These are phyloP conservation scores for Trematomus loennbergii DNA, from an alignment of 2,113 vertebrate species.

Conservation along the genomic window DNA sequence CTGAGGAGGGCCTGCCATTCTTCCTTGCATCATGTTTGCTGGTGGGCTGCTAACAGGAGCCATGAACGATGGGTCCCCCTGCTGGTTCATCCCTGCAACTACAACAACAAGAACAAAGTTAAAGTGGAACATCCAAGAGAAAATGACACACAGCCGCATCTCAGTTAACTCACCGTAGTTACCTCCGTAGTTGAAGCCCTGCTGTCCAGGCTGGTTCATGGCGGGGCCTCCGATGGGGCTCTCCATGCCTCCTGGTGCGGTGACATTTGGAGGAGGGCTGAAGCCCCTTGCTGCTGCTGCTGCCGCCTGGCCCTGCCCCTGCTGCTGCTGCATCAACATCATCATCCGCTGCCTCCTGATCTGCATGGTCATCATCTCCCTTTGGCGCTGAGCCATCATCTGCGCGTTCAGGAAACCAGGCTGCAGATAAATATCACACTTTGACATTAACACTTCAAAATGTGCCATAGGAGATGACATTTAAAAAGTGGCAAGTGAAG, in stretches of 20 bases:
- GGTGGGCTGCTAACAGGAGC: conserved; percentile 89
- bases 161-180: conserved; percentile 88
- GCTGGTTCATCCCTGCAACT: conserved; percentile 91
- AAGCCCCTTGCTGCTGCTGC: conserved; percentile 87
- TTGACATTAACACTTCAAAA: not conserved
- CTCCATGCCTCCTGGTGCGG: conserved; percentile 92
- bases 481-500: not conserved
- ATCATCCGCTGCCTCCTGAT: conserved; percentile 92
- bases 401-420: conserved; percentile 94
- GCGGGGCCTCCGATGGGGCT: conserved; percentile 85
- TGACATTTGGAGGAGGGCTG: conserved; percentile 96
- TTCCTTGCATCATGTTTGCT: conserved; percentile 89
- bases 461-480: not conserved
- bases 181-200: conserved; percentile 91
- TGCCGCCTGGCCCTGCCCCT: conserved; percentile 61
- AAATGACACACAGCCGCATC: not conserved
- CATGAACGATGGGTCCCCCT: conserved; percentile 90
- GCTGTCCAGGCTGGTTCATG: conserved; percentile 89
- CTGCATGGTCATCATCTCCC: conserved; percentile 92
- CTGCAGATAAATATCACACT: conserved; percentile 67
- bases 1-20: conserved; percentile 91
- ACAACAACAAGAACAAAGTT: conserved; percentile 38
- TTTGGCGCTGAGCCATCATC: conserved; percentile 94
- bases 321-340: conserved; percentile 90
- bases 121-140: not conserved